Base-by-base conservation (phyloP, 2,888 invertebrate genomes). In the Cheilosia variabilis region DNA sequence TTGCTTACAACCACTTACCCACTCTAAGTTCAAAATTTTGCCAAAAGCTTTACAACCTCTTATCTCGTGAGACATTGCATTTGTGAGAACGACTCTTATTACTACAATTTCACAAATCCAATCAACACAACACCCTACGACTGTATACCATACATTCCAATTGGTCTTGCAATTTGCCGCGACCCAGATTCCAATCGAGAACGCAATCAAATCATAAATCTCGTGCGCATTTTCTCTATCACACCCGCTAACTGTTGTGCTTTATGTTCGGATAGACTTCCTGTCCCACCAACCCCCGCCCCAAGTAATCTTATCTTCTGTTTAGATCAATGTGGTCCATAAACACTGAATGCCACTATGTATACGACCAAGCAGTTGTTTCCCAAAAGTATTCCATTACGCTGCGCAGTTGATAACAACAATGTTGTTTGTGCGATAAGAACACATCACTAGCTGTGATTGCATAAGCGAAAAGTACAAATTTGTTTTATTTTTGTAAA, bases 171-270 rank as follows among this genome's bases (percentile, higher is more conserved):
- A 79, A 79, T 79, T 79, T 79, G 73, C 68, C 68, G 75, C 79
- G 84, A 79, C 84, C 84, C 37, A 84, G 65, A 79, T 84, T 60
- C 60, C 53, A 71, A 79, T 76, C 75, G 65, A 66, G 84, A 79
- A 84, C 79, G 65, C 75, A 84, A 84, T 79, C 79, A 84, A 66
- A 84, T 79, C 79, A 71, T 75, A 77, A 79, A 79, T 79, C 84
- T 65, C 53, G 13, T 65, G 69, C 75, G 63, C 68, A 84, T 69
- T 84, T 78, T 84, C 77, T 78, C 78, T 83, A 73, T 53, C 62
- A 62, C 55, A 66, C 34, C 45, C 66, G 60, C 53, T 65, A 57
- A 47, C 55, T 58, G 27, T 55, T 65, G 27, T 55, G 62, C 50
- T 15, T 6, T 2, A 19, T 27, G 45, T 71, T 57, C 7, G 63